Conservation (phyloP, 2,888 invertebrate genomes). For the Papilio demoleus region DNA sequence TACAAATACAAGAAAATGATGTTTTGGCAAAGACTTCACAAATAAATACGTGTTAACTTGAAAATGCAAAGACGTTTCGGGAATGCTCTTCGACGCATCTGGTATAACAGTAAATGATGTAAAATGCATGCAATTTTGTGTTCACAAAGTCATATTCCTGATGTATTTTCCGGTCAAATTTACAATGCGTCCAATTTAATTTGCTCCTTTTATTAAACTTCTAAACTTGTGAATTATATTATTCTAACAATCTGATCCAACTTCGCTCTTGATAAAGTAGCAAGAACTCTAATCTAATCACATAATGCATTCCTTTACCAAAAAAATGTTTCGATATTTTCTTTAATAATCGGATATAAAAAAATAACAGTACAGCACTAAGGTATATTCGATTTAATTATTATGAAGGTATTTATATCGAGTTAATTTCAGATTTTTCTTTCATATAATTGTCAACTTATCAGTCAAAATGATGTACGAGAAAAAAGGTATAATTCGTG, state of each 20-base stretch:
- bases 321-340: too few species aligned
- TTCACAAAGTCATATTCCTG: conserved; percentile 1
- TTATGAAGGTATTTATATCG: too few species aligned
- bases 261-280: background rate
- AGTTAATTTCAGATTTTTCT: too few species aligned
- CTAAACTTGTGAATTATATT: background rate
- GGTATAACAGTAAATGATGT: conserved; percentile 4
- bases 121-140: conserved; percentile 10
- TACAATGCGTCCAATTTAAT: background rate
- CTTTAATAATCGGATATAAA: too few species aligned
- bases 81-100: conserved; percentile 18
- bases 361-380: too few species aligned
- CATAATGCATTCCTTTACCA: too few species aligned
- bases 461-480: too few species aligned
- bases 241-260: background rate
- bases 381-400: too few species aligned
- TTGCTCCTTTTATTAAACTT: background rate
- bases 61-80: conserved; percentile 4
- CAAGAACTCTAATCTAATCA: too few species aligned
- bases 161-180: background rate
- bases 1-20: conserved; percentile 1
- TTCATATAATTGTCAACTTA: too few species aligned
- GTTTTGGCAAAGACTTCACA: conserved; percentile 4
- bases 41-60: conserved; percentile 15
- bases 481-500: background rate